A percentile compares a stretch with the other conserved stretches of the same genome.
Conservation (phyloP, 2,888 invertebrate species). For the Gymnocheta viridis region DNA sequence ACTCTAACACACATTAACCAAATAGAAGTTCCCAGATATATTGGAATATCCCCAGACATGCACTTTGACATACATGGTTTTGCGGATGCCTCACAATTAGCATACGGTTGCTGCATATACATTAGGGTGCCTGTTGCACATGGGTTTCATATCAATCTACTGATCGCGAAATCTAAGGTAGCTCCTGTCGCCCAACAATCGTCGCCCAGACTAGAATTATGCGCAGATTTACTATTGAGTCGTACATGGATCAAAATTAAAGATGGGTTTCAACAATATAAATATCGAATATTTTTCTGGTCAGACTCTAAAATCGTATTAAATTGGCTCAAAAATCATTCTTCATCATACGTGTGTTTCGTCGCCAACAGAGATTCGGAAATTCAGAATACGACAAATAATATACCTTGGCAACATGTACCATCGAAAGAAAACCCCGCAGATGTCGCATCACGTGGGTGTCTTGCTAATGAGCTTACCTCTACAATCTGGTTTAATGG, state of each 20-base stretch:
- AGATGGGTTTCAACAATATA: not conserved
- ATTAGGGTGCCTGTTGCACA: not conserved
- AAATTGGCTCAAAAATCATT: not conserved
- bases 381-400: not conserved
- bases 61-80: conserved; percentile 10
- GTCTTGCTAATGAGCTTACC: too few species aligned
- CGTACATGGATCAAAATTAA: conserved; percentile 34
- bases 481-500: too few species aligned
- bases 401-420: too few species aligned
- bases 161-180: conserved; percentile 24
- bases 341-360: not conserved
- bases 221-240: conserved; percentile 11
- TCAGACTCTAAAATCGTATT: conserved; percentile 55
- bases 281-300: conserved; percentile 43
- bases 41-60: not conserved
- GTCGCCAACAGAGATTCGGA: not conserved
- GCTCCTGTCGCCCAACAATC: conserved; percentile 21
- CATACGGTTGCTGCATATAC: conserved; percentile 14
- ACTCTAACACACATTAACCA: not conserved
- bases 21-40: not conserved
- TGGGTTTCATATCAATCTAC: not conserved
- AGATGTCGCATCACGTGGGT: too few species aligned
- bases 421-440: too few species aligned
- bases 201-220: not conserved
- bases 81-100: conserved; percentile 23